Conservation (phyloP, 2,888 invertebrate genomes). For the Chaitophorus viminalis region DNA sequence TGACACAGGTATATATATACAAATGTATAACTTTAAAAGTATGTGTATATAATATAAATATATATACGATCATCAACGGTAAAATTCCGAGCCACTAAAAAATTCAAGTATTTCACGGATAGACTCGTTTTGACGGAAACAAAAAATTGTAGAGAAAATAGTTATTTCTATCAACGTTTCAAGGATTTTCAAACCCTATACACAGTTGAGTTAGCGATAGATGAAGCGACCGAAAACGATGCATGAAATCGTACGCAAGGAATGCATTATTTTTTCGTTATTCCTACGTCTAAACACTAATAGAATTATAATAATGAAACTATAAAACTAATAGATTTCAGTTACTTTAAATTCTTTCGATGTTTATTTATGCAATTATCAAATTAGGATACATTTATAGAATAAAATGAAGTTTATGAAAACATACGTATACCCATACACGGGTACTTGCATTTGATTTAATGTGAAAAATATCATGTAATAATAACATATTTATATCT, state of each 20-base stretch:
- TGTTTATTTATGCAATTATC: no score
- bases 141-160: background rate
- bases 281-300: background rate
- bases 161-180: slow-evolving; percentile 23
- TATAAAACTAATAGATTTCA: slow-evolving; percentile 26
- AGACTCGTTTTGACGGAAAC: slow-evolving; percentile 18
- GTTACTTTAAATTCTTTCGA: slow-evolving; percentile 12
- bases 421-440: no score
- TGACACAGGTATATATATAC: background rate
- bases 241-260: background rate
- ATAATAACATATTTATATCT: no score
- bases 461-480: no score
- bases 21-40: background rate
- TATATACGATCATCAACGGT: background rate
- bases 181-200: slow-evolving; percentile 7
- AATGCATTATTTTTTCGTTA: slow-evolving; percentile 8
- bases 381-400: no score
- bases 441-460: no score
- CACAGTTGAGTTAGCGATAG: background rate
- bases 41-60: no score
- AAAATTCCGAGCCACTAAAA: background rate
- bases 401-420: no score
- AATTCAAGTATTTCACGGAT: background rate
- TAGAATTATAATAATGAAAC: no score
- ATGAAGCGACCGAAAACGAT: no score